A percentile compares a stretch with the other conserved stretches of the same genome.
phyloP scores from a whole-genome alignment of 2,888 invertebrate genomes.

The Dascillus cervinus region DNA sequence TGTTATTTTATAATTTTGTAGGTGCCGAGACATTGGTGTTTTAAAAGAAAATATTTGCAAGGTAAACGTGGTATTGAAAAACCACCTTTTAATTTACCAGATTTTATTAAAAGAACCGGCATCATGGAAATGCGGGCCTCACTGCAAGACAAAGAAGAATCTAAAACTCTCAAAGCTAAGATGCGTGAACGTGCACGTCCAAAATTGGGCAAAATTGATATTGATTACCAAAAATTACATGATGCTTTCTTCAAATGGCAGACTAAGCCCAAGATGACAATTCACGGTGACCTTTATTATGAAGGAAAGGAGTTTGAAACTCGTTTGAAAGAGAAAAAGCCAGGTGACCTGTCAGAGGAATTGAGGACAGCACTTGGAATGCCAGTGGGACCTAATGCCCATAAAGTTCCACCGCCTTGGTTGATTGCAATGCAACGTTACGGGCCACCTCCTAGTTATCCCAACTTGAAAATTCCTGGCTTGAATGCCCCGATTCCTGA shows the following conservation, averaged over 20 bases:
- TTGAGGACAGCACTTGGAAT: slow-evolving; percentile 94
- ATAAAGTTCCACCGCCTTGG: slow-evolving; percentile 93
- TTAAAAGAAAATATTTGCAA: slow-evolving; percentile 74
- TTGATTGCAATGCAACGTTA: slow-evolving; percentile 96
- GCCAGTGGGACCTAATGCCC: slow-evolving; percentile 92
- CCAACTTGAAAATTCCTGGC: slow-evolving; percentile 95
- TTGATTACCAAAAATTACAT: slow-evolving; percentile 98
- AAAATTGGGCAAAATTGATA: slow-evolving; percentile 98
- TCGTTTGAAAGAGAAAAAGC: slow-evolving; percentile 94
- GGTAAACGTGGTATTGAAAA: slow-evolving; percentile 99
- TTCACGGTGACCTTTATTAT: slow-evolving; percentile 97
- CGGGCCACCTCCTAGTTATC: slow-evolving; percentile 98
- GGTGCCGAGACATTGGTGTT: slow-evolving; percentile 98
- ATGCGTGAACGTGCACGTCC: slow-evolving; percentile 96
- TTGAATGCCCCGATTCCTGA: slow-evolving; percentile 98
- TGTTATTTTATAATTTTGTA: too few relatives aligned
- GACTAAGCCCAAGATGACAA: slow-evolving; percentile 97
- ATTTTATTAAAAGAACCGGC: slow-evolving; percentile 98
- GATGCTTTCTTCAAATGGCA: slow-evolving; percentile 99
- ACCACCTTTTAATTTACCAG: slow-evolving; percentile 96
- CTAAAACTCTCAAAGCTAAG: slow-evolving; percentile 90
- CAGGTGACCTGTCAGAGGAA: slow-evolving; percentile 94
- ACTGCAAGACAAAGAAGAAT: slow-evolving; percentile 93
- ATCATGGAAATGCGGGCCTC: slow-evolving; percentile 99
- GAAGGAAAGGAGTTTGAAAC: slow-evolving; percentile 99